Evolutionary conservation across 2,888 invertebrate species (phyloP), one percentile per base, ranked within the genome.

Genomic region (Nowickia ferox): DNA sequence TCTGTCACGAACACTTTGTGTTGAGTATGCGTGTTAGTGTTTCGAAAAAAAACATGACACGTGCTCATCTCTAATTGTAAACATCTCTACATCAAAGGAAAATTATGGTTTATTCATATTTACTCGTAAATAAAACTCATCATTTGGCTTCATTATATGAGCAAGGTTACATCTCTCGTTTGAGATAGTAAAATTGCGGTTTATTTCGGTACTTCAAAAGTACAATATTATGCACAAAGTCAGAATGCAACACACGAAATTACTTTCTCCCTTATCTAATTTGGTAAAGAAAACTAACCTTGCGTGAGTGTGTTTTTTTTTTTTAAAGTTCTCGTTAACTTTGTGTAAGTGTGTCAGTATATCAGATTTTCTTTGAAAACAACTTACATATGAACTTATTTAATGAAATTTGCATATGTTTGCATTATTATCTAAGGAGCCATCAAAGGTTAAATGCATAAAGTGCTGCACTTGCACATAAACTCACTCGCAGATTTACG

Each of bases 401-500:
- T 55, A 77, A 71, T 71, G 38, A 78, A 85, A 85, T 82, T 82
- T 85, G 78, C 85, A 85, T 85, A 82, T 78, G 69, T 85, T 75
- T 85, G 81, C 85, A 78, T 82, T 85, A 82, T 78, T 75, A 72
- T 82, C 78, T 75, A 75, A 79, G 78, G 59, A 78, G 78, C 65
- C 78, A 85, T 79, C 78, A 82, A 82, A 85, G 82, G 78, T 82
- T 85, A 85, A 85, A 78, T 85, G 77, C 74, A 81, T 55, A 63
- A 72, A 76, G 51, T 71, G 51, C 80, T 76, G 66, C 48, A 48
- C 9, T 40, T 19, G 40, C 48, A 61, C 30, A 78, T 6, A 69
- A 66, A 72, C 13, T n/a, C 17, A 51, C 40, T 66, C 51, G 5
- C 30, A 40, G 11, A 44, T 40, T 15, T 55, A 11, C 15, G 53